A percentile compares a stretch with the other conserved stretches of the same genome.
These are phyloP conservation scores for Drusus annulatus DNA, from an alignment of 1,140 invertebrate genomes.

Conservation along the genomic window DNA sequence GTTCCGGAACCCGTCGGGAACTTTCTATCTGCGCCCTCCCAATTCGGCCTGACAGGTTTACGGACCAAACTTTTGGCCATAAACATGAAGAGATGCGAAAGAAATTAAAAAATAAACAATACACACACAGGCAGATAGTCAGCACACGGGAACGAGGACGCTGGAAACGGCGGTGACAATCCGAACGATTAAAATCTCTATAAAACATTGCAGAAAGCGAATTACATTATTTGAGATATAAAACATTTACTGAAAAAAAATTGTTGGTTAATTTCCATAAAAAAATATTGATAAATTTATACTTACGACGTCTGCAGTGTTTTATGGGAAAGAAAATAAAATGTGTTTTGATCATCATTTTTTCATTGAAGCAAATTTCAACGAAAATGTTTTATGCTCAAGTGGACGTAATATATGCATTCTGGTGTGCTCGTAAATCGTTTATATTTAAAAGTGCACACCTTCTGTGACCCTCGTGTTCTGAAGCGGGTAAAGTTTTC, in stretches of 20 bases:
- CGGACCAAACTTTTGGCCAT: conserved; percentile 28
- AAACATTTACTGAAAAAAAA: no score
- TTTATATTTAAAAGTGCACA: conserved; percentile 33
- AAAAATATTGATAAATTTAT: neutral
- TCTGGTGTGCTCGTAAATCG: conserved; percentile 42
- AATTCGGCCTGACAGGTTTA: conserved; percentile 4
- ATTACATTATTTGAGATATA: no score
- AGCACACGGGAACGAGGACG: neutral
- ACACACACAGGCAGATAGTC: neutral
- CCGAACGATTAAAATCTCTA: neutral
- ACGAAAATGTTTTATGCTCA: neutral
- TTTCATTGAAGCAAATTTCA: neutral
- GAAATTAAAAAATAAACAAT: conserved; percentile 13
- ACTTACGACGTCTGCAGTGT: conserved; percentile 24
- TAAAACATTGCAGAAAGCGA: neutral
- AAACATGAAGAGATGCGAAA: conserved; percentile 15
- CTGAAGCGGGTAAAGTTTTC: conserved; percentile 54
- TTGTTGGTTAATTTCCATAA: neutral
- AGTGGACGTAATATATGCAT: conserved; percentile 34
- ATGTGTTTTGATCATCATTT: neutral
- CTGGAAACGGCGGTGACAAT: neutral
- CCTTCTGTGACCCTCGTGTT: conserved; percentile 28
- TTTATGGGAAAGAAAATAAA: neutral
- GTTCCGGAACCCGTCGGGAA: conserved; percentile 32
- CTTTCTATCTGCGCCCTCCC: neutral